phyloP scores from a whole-genome alignment of 2,797 vertebrate genomes.

The Valencia hispanica region DNA sequence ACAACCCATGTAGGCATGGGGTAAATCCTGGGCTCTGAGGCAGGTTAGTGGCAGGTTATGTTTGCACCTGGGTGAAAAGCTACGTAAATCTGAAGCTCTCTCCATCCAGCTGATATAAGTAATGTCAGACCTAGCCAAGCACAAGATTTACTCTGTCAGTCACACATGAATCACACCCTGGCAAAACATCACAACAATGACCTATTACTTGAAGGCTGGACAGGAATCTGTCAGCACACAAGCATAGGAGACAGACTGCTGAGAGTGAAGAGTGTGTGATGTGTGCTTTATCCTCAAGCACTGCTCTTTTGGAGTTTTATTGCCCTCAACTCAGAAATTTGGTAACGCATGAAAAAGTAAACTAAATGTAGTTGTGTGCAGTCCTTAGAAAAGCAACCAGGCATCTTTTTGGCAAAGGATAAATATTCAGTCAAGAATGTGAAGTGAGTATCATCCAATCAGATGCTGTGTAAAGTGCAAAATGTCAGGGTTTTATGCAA shows the following conservation, averaged over 20 bases:
- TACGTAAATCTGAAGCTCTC: slow-evolving; percentile 51
- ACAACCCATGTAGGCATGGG: slow-evolving; percentile 14
- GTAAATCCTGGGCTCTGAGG: slow-evolving; percentile 48
- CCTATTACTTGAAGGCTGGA: slow-evolving; percentile 15
- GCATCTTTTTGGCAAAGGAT: background rate
- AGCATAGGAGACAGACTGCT: slow-evolving; percentile 3
- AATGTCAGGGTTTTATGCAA: background rate
- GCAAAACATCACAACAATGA: slow-evolving; percentile 35
- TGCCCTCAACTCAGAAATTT: background rate
- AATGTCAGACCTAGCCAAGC: slow-evolving; percentile 40
- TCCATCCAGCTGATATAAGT: slow-evolving; percentile 51
- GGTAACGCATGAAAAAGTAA: background rate
- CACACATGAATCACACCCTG: slow-evolving; percentile 47
- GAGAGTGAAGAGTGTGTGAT: slow-evolving; percentile 8
- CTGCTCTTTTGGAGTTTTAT: slow-evolving; percentile 4
- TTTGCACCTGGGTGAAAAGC: slow-evolving; percentile 52
- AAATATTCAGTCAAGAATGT: slow-evolving; percentile 1
- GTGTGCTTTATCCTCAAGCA: slow-evolving; percentile 4
- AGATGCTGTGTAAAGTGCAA: background rate
- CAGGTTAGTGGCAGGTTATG: slow-evolving; percentile 57
- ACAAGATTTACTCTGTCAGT: slow-evolving; percentile 53
- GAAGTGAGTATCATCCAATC: background rate
- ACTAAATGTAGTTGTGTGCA: background rate
- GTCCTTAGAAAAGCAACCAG: background rate
- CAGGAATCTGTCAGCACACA: slow-evolving; percentile 2